These are phyloP conservation scores for Myotis davidii DNA, from an alignment of 2,113 vertebrate genomes.

Conservation along the genomic window DNA sequence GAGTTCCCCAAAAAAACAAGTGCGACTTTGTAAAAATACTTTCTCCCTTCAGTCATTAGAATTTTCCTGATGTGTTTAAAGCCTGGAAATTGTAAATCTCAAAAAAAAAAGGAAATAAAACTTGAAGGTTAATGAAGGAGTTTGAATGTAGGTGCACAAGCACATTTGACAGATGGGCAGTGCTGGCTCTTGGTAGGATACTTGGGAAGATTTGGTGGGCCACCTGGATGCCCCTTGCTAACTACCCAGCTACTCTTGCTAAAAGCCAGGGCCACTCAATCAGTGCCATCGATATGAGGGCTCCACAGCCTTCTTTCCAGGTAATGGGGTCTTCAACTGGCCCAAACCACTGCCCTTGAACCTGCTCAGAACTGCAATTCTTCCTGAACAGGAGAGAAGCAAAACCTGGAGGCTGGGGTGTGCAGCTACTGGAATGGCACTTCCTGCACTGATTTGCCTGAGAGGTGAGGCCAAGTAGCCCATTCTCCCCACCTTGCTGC, in stretches of 20 bases:
- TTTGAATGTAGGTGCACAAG: background rate
- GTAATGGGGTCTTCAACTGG: background rate
- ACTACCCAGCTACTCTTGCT: background rate
- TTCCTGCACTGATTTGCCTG: background rate
- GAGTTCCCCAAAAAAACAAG: background rate
- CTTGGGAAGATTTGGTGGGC: background rate
- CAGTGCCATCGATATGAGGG: background rate
- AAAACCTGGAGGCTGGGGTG: rapidly evolving
- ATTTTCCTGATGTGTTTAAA: background rate
- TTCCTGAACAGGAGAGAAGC: background rate
- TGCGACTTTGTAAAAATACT: background rate
- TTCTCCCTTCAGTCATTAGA: background rate
- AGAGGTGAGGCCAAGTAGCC: background rate
- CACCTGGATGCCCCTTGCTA: too few relatives aligned
- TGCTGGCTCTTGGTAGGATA: background rate
- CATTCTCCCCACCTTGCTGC: background rate
- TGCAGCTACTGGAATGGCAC: background rate
- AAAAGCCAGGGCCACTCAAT: background rate
- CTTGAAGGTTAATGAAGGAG: background rate
- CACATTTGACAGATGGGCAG: background rate
- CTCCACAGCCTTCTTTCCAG: background rate
- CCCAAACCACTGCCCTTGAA: background rate
- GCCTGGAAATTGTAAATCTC: background rate
- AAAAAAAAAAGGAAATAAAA: background rate
- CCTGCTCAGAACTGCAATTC: background rate